These are phyloP conservation scores for Catharus fuscescens DNA, from an alignment of 2,113 vertebrate species.

Conservation along the genomic window DNA sequence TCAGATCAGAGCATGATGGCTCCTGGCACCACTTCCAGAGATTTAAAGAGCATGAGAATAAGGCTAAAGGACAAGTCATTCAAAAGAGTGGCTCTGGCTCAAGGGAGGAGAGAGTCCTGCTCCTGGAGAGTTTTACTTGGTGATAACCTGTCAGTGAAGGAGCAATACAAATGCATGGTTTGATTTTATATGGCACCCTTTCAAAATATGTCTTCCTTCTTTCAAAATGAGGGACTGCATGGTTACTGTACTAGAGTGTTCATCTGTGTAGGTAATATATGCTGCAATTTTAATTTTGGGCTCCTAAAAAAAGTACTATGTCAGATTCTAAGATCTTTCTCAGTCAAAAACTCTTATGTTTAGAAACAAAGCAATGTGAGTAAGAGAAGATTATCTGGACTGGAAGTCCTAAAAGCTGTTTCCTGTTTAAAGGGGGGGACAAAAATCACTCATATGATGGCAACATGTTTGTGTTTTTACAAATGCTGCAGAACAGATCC, in stretches of 20 bases:
- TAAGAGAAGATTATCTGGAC: neutral
- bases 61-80: neutral
- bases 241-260: neutral
- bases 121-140: neutral
- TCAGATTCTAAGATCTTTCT: neutral
- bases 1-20: neutral
- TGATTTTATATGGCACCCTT: neutral
- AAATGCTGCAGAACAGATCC: neutral
- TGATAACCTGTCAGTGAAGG: neutral
- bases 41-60: neutral
- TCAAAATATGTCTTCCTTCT: neutral
- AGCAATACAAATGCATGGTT: neutral
- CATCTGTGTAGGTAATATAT: neutral
- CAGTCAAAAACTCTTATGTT: neutral
- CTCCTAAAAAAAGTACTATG: neutral
- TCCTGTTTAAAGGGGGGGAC: neutral
- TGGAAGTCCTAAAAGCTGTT: neutral
- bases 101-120: neutral
- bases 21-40: neutral
- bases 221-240: neutral
- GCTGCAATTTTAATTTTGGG: neutral
- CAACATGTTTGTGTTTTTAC: neutral
- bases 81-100: neutral
- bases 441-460: neutral
- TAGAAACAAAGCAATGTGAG: neutral